A percentile compares a stretch with the other conserved stretches of the same genome.
Evolutionary conservation across 2,888 invertebrate species (phyloP).

Genomic region (Oxystoma pomonae): DNA sequence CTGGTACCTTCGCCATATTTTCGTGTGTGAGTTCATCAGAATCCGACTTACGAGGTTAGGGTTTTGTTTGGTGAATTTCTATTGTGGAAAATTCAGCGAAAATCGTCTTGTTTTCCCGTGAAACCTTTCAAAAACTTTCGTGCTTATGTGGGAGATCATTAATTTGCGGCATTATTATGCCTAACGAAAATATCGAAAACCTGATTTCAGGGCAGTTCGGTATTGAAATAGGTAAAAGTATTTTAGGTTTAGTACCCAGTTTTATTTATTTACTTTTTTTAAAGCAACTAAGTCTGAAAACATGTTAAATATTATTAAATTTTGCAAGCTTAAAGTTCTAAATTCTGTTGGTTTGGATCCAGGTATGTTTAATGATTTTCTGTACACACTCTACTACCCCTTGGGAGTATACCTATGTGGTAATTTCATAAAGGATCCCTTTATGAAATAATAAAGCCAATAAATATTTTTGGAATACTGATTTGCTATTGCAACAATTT

Average conservation of each 20-base stretch:
- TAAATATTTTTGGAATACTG: too few relatives aligned
- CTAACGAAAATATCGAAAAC: background rate
- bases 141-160: background rate
- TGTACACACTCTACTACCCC: too few relatives aligned
- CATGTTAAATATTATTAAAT: background rate
- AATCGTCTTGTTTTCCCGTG: background rate
- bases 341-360: background rate
- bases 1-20: too few relatives aligned
- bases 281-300: background rate
- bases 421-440: too few relatives aligned
- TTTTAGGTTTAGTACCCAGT: too few relatives aligned
- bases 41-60: too few relatives aligned
- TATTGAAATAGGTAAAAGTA: background rate
- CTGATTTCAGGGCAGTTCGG: background rate
- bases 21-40: too few relatives aligned
- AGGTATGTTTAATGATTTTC: conserved; percentile 21
- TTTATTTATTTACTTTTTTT: background rate
- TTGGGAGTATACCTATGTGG: too few relatives aligned
- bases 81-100: too few relatives aligned
- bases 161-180: background rate
- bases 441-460: too few relatives aligned
- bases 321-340: background rate
- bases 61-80: too few relatives aligned
- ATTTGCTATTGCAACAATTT: too few relatives aligned
- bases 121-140: background rate